These are phyloP conservation scores for Nomada fabriciana DNA, from an alignment of 2,888 invertebrate species.

Conservation along the genomic window DNA sequence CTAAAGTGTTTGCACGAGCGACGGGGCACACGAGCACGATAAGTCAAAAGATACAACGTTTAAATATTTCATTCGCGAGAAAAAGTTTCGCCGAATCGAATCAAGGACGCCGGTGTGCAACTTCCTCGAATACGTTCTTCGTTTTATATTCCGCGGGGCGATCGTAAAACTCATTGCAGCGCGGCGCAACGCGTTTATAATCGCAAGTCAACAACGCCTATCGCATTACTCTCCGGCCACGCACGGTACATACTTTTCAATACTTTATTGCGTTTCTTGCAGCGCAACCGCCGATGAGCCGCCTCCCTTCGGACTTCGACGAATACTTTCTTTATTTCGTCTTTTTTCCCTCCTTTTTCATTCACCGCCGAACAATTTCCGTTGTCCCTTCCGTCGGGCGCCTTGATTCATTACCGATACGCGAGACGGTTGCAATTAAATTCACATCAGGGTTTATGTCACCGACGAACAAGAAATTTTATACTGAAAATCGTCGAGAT, in stretches of 20 bases:
- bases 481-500: neutral
- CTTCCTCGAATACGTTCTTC: constrained; percentile 57
- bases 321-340: too few species aligned
- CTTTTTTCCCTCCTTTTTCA: neutral
- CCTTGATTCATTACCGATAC: constrained; percentile 1
- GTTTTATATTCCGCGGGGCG: constrained; percentile 58
- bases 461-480: neutral
- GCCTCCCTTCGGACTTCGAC: neutral
- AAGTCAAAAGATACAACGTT: constrained; percentile 47
- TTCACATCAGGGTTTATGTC: neutral
- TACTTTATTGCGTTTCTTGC: constrained; percentile 42
- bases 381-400: neutral
- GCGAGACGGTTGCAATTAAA: neutral
- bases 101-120: constrained; percentile 43
- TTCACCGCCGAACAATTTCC: neutral
- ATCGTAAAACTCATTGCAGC: constrained; percentile 62
- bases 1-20: constrained; percentile 7
- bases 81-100: constrained; percentile 53
- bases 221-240: constrained; percentile 56
- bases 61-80: constrained; percentile 52
- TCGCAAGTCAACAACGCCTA: constrained; percentile 60
- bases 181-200: constrained; percentile 62
- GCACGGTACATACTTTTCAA: constrained; percentile 46
- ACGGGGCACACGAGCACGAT: constrained; percentile 23
- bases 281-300: neutral